Evolutionary conservation across 2,113 vertebrate species (phyloP), one percentile per base, ranked within the genome.

Genomic region (Mesocricetus auratus): DNA sequence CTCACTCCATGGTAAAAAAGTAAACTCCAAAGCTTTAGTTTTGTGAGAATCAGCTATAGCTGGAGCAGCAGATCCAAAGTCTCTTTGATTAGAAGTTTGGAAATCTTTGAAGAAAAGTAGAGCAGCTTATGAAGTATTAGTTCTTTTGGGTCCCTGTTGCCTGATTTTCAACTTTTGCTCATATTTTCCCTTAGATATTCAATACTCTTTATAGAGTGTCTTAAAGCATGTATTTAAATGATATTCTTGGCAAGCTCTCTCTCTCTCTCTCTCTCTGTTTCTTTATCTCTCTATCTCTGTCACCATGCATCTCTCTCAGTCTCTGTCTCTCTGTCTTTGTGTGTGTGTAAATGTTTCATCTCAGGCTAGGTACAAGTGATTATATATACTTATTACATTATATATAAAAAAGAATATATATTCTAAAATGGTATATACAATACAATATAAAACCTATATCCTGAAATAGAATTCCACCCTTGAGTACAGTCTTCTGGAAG

Each of bases 181-280:
- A 47, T 42, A 19, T 91, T 91, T 94, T 58, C 93, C 45, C 42
- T 78, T 2, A 86, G 45, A 86, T 64, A 6, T 89, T 96, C 4
- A 77, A 53, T 16, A 36, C 39, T 92, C 5, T 94, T 89, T 89
- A 33, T 8, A 50, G 33, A 1, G 10, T 92, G 2, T 9, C 53
- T 96, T 78, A 83, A 89, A 91, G 33, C 12, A 60, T 85, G 21
- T 15, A 45, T 74, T 94, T 71, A 21, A 93, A 64, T 93, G 39
- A 45, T 82, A 3, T 19, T 45, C 13, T 90, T 90, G 5, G 78
- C 24, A 47, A 91, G 39, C 21, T 86, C 16, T 95, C 17, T 73
- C 5, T 39, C 16, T 73, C 13, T 73, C 15, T 19, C 15, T 7
- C 33, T 19, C 6, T 31, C 33, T 73, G 15, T 39, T 12, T 71